Conservation (phyloP, 2,113 vertebrate species). For the Gracilinanus agilis region DNA sequence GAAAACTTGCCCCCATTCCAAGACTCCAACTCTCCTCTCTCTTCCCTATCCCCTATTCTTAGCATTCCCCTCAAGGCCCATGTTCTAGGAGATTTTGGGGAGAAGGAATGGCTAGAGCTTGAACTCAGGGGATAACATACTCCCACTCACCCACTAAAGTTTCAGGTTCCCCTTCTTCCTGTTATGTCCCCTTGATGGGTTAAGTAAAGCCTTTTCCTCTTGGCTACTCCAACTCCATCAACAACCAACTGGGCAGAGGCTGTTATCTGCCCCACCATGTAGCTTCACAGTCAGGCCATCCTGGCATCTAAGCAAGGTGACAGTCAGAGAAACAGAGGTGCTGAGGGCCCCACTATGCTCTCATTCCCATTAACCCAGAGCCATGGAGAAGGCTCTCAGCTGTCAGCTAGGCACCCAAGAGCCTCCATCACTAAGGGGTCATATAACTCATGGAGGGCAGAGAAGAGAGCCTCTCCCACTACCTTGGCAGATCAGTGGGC, state of each 20-base stretch:
- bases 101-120: neutral
- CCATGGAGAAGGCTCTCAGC: neutral
- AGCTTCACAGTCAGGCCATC: rapidly evolving
- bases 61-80: neutral
- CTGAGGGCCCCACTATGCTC: neutral
- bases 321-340: neutral
- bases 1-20: neutral
- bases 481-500: neutral
- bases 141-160: rapidly evolving
- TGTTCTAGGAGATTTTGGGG: neutral
- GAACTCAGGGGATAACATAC: neutral
- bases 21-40: neutral
- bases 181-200: conserved; percentile 59
- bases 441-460: neutral
- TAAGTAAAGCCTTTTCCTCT: conserved; percentile 41
- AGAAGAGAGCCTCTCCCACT: neutral
- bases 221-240: rapidly evolving
- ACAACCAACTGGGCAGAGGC: conserved; percentile 64
- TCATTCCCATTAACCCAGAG: neutral
- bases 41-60: neutral
- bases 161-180: rapidly evolving
- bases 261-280: conserved; percentile 46
- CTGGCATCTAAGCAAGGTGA: neutral
- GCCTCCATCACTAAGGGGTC: neutral
- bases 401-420: neutral